phyloP scores from a whole-genome alignment of 2,888 invertebrate species.

The Ferrisia virgata region DNA sequence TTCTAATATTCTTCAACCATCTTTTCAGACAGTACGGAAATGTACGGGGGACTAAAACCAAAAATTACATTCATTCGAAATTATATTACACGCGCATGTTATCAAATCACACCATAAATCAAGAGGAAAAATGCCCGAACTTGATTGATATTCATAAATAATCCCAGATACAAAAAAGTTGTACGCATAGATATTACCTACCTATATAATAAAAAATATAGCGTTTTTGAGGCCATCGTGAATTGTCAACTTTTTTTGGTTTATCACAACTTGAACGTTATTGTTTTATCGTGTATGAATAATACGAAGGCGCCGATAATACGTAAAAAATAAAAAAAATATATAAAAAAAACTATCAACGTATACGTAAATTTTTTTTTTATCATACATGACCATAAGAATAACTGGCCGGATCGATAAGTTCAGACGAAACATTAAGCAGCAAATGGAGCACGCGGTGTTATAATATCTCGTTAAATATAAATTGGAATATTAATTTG shows the following conservation, averaged over 20 bases:
- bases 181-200: not conserved
- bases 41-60: too few species aligned
- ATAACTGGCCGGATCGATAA: not conserved
- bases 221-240: not conserved
- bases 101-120: not conserved
- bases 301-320: not conserved
- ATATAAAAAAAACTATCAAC: too few species aligned
- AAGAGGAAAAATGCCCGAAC: not conserved
- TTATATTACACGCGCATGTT: too few species aligned
- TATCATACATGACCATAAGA: conserved; percentile 10
- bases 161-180: not conserved
- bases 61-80: too few species aligned
- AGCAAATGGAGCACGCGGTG: not conserved
- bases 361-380: not conserved
- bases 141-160: not conserved
- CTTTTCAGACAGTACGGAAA: too few species aligned
- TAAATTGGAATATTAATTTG: conserved; percentile 31
- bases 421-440: conserved; percentile 10
- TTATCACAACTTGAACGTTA: not conserved
- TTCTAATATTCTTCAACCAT: too few species aligned
- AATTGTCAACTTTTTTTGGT: not conserved
- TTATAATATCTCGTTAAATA: conserved; percentile 24
- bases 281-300: conserved; percentile 12
- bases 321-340: not conserved
- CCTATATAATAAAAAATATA: not conserved